Evolutionary conservation across 2,888 invertebrate species (phyloP).

Genomic region (Criorhina ranunculi): DNA sequence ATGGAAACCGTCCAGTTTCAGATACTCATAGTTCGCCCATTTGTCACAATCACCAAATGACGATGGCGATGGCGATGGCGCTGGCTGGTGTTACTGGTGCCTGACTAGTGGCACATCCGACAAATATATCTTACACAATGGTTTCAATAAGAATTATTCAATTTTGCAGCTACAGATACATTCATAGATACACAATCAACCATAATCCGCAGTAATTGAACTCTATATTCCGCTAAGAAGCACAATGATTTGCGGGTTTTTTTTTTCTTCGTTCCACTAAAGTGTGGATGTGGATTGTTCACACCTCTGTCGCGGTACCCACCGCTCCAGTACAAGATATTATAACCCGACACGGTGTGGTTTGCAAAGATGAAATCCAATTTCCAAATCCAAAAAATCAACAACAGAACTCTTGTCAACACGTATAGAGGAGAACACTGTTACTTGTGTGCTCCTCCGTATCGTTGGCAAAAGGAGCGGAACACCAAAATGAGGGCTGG

Average conservation of each 20-base stretch:
- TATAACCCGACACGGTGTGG: constrained; percentile 20
- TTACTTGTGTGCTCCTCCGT: constrained; percentile 57
- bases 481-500: constrained; percentile 70
- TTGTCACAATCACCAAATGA: constrained; percentile 74
- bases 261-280: background rate
- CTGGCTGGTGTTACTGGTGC: constrained; percentile 36
- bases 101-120: constrained; percentile 71
- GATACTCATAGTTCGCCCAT: constrained; percentile 61
- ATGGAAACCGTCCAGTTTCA: constrained; percentile 42
- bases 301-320: constrained; percentile 67
- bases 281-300: constrained; percentile 58
- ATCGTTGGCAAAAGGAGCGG: constrained; percentile 27
- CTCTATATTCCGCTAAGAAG: constrained; percentile 70
- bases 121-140: constrained; percentile 72
- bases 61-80: constrained; percentile 20
- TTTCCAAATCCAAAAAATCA: constrained; percentile 57
- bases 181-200: constrained; percentile 58
- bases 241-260: constrained; percentile 54
- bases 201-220: constrained; percentile 76
- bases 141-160: constrained; percentile 69
- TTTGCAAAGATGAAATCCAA: constrained; percentile 42
- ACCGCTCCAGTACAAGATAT: constrained; percentile 37
- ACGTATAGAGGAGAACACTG: constrained; percentile 63
- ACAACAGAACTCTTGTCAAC: constrained; percentile 73
- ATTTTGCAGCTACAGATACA: constrained; percentile 58